Percentiles rank a stretch among this genome's conserved stretches.
Conservation (phyloP, 2,888 invertebrate genomes). For the Toxonevra muliebris region DNA sequence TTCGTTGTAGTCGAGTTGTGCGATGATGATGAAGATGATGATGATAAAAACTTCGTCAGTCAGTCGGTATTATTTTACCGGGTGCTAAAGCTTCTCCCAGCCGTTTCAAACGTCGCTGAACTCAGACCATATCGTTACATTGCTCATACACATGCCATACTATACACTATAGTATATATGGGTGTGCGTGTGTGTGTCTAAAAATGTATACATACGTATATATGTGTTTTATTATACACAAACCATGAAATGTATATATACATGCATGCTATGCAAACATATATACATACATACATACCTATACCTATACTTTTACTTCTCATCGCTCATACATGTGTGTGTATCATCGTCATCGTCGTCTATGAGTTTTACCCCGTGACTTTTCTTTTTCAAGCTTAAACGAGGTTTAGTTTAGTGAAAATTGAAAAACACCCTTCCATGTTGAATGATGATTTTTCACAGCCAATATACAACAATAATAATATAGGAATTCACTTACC, state of each 20-base stretch:
- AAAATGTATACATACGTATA: constrained; percentile 17
- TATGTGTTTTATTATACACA: constrained; percentile 14
- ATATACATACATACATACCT: background rate
- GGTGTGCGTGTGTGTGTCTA: background rate
- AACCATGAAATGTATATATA: constrained; percentile 10
- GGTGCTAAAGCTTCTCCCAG: constrained; percentile 13
- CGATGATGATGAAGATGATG: constrained; percentile 22
- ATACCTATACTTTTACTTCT: constrained; percentile 4
- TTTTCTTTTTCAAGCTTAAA: too few species aligned
- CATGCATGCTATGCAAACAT: background rate
- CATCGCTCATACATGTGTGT: background rate
- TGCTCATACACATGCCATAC: too few species aligned
- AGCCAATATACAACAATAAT: background rate
- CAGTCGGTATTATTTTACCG: constrained; percentile 19
- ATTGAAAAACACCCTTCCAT: background rate
- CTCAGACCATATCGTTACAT: too few species aligned
- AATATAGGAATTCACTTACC: background rate
- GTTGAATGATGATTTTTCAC: background rate
- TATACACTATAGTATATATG: constrained; percentile 15
- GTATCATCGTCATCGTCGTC: constrained; percentile 17
- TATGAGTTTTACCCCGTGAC: background rate
- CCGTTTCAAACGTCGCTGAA: background rate
- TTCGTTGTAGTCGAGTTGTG: constrained; percentile 31
- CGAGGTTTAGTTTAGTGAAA: background rate
- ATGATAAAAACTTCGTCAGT: constrained; percentile 20